Percentiles rank a stretch among this genome's conserved stretches.
phyloP scores from a whole-genome alignment of 2,888 invertebrate genomes.

The Doris montereyensis region DNA sequence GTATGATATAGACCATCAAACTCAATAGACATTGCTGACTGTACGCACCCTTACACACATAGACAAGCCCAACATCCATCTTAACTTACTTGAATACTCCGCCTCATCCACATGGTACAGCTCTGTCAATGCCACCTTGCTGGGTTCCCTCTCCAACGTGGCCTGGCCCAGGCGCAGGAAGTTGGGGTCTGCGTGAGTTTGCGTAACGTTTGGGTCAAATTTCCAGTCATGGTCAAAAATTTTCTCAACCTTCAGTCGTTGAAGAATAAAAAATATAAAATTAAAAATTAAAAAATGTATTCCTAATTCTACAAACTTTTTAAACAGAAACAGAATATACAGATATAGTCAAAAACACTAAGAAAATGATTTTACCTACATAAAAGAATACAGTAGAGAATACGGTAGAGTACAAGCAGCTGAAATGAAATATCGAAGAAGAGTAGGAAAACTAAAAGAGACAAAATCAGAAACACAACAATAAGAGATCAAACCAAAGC shows the following conservation, averaged over 20 bases:
- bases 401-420: too few relatives aligned
- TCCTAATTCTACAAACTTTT: neutral
- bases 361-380: too few relatives aligned
- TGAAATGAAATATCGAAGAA: too few relatives aligned
- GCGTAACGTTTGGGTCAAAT: neutral
- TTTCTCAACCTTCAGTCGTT: conserved; percentile 37
- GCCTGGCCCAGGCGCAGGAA: conserved; percentile 8
- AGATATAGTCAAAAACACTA: too few relatives aligned
- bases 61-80: too few relatives aligned
- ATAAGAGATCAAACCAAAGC: too few relatives aligned
- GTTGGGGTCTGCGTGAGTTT: conserved; percentile 31
- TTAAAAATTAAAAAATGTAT: too few relatives aligned
- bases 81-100: conserved; percentile 52
- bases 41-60: neutral
- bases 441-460: too few relatives aligned
- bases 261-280: too few relatives aligned
- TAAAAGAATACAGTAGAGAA: too few relatives aligned
- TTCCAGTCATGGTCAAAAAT: conserved; percentile 38
- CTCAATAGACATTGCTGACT: neutral
- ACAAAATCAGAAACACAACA: too few relatives aligned
- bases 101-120: conserved; percentile 50
- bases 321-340: too few relatives aligned
- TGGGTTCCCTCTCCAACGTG: conserved; percentile 41
- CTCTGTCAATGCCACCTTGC: conserved; percentile 44
- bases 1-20: conserved; percentile 13